Percentiles rank a stretch among this genome's conserved stretches.
These are phyloP conservation scores for Malthinus flaveolus DNA, from an alignment of 2,888 invertebrate species.

Conservation along the genomic window DNA sequence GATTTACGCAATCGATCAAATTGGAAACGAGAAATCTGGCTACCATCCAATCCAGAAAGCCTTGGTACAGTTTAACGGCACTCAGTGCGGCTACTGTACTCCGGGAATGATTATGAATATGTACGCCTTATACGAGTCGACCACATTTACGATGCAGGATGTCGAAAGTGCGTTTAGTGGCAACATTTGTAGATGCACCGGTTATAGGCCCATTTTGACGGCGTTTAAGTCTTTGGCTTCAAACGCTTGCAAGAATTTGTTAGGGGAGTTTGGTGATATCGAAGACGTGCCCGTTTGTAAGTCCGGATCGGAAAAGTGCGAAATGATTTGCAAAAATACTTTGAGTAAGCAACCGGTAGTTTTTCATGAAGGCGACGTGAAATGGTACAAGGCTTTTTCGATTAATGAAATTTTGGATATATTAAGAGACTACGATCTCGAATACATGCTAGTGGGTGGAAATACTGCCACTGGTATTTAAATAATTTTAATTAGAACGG, in stretches of 20 bases:
- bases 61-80: slow-evolving; percentile 64
- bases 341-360: slow-evolving; percentile 42
- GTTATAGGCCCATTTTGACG: slow-evolving; percentile 65
- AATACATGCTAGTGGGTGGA: slow-evolving; percentile 69
- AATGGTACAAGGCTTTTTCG: slow-evolving; percentile 63
- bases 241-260: slow-evolving; percentile 52
- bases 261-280: slow-evolving; percentile 50
- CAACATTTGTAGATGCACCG: slow-evolving; percentile 75
- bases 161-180: slow-evolving; percentile 72
- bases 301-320: slow-evolving; percentile 37
- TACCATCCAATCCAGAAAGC: slow-evolving; percentile 66
- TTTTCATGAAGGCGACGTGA: slow-evolving; percentile 19
- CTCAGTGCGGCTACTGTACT: slow-evolving; percentile 73
- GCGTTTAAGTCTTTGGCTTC: slow-evolving; percentile 63
- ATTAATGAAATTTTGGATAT: slow-evolving; percentile 62
- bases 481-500: too few species aligned
- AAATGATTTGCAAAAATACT: slow-evolving; percentile 22
- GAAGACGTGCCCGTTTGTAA: slow-evolving; percentile 52
- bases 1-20: slow-evolving; percentile 69
- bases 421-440: slow-evolving; percentile 52
- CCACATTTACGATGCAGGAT: slow-evolving; percentile 59
- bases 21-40: slow-evolving; percentile 65
- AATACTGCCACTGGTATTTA: slow-evolving; percentile 74
- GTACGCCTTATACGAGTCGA: slow-evolving; percentile 58
- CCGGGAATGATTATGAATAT: slow-evolving; percentile 80